Base-by-base conservation (phyloP, 2,797 vertebrate species). In the Morus bassanus region DNA sequence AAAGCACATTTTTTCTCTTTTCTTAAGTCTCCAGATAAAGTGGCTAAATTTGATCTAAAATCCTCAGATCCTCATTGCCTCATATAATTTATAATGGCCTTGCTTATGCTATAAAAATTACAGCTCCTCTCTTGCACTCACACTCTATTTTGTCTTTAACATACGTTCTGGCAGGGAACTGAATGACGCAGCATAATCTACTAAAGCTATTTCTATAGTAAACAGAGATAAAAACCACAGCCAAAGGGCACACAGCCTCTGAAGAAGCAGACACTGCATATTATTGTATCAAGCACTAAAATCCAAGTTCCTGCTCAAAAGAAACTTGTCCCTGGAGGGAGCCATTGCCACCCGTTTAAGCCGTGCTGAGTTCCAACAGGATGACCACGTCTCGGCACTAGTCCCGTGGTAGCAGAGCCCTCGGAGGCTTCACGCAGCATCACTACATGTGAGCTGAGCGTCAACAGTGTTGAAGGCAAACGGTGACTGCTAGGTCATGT, bases 171-270 rank as follows among this genome's bases (percentile, higher is more conserved):
- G 70, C 93, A 84, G 79, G 75, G 86, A 92, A 79, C 60, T 11
- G 57, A 78, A 83, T 89, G 88, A 95, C 88, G 22, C 91, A 89
- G 88, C 94, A 93, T 24, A 92, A 96, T 92, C 91, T 85, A 43
- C 82, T 87, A 21, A 33, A 91, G 94, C 80, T 83, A 79, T 88
- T 94, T 67, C 92, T 94, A 41, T 77, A 91, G 96, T 93, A 93
- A 96, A 94, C 83, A 93, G 65, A 90, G 88, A 86, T 63, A 74
- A 87, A 96, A 91, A 10, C 24, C 85, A 70, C 80, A 95, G 93
- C 79, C 90, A 85, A 90, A 91, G 95, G 95, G 93, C 93, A 86
- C 0, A 2, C 60, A 10, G 83, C 70, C 86, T 79, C 73, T 0
- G 7, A 85, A 89, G 90, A 53, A 64, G 80, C n/a, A 3, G 41